Evolutionary conservation across 2,797 vertebrate genomes (phyloP), one percentile per base, ranked within the genome.

Genomic region (Centropyge bicolor): DNA sequence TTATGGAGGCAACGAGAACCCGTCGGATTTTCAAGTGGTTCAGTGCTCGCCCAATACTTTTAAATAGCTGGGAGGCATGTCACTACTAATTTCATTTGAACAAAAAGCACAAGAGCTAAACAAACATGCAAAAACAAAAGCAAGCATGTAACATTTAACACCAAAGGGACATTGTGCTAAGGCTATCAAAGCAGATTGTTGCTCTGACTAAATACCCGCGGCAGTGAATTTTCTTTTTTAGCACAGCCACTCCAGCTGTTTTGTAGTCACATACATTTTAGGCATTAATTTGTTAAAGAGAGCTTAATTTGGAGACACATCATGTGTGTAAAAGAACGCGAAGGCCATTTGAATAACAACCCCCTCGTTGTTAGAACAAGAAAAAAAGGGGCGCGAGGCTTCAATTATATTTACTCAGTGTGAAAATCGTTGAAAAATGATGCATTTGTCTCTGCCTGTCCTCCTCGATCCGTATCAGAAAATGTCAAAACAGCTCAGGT

Each of bases 61-160:
- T 36, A 74, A 88, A 80, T 63, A 65, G 87, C 89, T 85, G 1
- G 48, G 64, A 89, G 89, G 81, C 86, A 81, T 43, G 77, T 84
- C 87, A 74, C 14, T 63, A 52, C 60, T 78, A 75, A 90, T 90
- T 80, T 86, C 7, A 87, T 70, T 61, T 63, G 60, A 90, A 76
- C 76, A 77, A 83, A 88, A 86, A 84, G 72, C 75, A 66, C 64
- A 62, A 73, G 24, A 76, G 83, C 78, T 74, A 76, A 87, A 80
- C 76, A 91, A 86, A 88, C 70, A 74, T 41, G 49, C 38, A 80
- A 77, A 84, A 86, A 79, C 67, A 85, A 84, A 87, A 84, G 62
- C 24, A 24, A 4, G 48, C 61, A 56, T 86, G 52, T 74, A 84
- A 76, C 78, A 79, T 85, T 83, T 84, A 73, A 73, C 74, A 86